Percentiles rank a stretch among this genome's conserved stretches.
phyloP scores from a whole-genome alignment of 1,140 invertebrate genomes.

The Gryon sp. region DNA sequence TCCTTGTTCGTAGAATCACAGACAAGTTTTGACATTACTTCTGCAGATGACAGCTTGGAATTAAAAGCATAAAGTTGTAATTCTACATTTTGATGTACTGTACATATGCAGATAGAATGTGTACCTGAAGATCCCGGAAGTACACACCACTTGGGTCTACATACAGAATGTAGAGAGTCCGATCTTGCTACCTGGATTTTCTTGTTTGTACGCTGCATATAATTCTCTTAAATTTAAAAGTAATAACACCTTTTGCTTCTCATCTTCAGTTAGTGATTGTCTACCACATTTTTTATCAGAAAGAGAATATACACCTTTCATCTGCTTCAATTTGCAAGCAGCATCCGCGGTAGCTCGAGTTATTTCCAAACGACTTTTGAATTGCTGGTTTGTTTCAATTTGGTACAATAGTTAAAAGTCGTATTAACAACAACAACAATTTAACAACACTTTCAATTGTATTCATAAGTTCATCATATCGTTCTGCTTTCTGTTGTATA shows the following conservation, averaged over 20 bases:
- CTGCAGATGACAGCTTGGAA: slow-evolving; percentile 10
- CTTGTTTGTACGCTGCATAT: slow-evolving; percentile 30
- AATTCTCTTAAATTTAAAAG: slow-evolving; percentile 31
- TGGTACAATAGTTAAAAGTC: slow-evolving; percentile 19
- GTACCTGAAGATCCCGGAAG: slow-evolving; percentile 34
- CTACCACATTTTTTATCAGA: slow-evolving; percentile 24
- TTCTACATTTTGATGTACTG: slow-evolving; percentile 38
- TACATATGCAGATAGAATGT: slow-evolving; percentile 30
- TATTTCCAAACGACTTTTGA: slow-evolving; percentile 8
- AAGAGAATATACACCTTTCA: slow-evolving; percentile 25
- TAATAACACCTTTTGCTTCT: slow-evolving; percentile 25
- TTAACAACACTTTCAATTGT: background rate
- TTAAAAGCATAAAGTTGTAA: slow-evolving; percentile 16
- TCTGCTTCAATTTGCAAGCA: slow-evolving; percentile 5
- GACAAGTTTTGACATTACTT: slow-evolving; percentile 25
- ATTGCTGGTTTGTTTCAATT: slow-evolving; percentile 13
- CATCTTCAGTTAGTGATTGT: slow-evolving; percentile 17
- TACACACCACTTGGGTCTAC: slow-evolving; percentile 48
- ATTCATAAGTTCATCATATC: slow-evolving; percentile 24
- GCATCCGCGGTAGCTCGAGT: background rate
- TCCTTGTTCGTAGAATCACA: slow-evolving; percentile 12
- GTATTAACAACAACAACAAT: slow-evolving; percentile 6
- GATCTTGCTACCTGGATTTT: slow-evolving; percentile 11
- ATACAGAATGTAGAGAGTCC: slow-evolving; percentile 44
- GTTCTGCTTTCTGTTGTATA: background rate